Conservation (phyloP, 2,888 invertebrate species). For the Poecilobothrus nobilitatus region DNA sequence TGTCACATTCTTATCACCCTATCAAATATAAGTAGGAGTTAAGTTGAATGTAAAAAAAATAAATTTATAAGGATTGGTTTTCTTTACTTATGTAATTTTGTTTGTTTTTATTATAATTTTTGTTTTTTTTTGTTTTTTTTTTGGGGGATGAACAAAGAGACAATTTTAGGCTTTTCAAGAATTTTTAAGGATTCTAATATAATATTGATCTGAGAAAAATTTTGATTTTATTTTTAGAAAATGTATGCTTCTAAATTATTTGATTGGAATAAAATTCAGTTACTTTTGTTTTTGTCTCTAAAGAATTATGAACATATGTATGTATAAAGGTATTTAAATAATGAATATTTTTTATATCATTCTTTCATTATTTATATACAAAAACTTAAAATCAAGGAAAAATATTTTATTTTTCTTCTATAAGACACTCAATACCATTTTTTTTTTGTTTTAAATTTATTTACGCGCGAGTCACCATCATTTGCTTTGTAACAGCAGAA, state of each 20-base stretch:
- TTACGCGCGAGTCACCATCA: background rate
- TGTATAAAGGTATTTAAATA: background rate
- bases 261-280: too few species aligned
- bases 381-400: too few species aligned
- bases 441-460: background rate
- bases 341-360: background rate
- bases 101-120: background rate
- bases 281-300: too few species aligned
- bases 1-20: conserved; percentile 1
- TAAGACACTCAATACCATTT: background rate
- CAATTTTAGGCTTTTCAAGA: too few species aligned
- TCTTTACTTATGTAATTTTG: too few species aligned
- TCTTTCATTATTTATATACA: too few species aligned
- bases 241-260: too few species aligned
- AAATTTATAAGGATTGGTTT: background rate
- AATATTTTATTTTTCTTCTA: background rate
- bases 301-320: too few species aligned
- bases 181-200: too few species aligned
- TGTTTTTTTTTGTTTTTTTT: background rate
- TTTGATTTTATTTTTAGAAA: too few species aligned
- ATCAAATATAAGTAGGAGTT: background rate
- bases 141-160: background rate
- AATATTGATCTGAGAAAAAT: too few species aligned
- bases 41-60: background rate
- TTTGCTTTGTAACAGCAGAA: background rate